phyloP scores from a whole-genome alignment of 1,140 invertebrate species.

The Carposina sasakii region DNA sequence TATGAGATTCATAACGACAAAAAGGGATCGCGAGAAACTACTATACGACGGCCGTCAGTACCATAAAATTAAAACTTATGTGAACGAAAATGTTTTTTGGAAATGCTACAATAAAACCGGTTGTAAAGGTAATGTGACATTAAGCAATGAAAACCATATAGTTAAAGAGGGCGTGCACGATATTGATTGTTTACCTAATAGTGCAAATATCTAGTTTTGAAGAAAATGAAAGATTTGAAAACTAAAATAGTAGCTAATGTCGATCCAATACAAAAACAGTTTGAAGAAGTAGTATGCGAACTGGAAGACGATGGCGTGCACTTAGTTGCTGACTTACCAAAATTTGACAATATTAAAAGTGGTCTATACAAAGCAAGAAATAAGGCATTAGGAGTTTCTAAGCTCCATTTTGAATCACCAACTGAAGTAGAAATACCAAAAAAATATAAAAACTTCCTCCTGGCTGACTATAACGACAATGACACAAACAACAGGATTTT shows the following conservation, averaged over 20 bases:
- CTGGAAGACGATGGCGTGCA: not conserved
- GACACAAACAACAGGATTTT: slow-evolving; percentile 4
- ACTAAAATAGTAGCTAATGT: slow-evolving; percentile 4
- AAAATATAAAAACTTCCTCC: slow-evolving; percentile 6
- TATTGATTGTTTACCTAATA: slow-evolving; percentile 4
- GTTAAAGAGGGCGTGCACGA: slow-evolving; percentile 4
- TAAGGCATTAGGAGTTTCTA: slow-evolving; percentile 1
- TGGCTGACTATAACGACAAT: slow-evolving; percentile 3
- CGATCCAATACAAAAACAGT: slow-evolving; percentile 4
- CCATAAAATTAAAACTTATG: slow-evolving; percentile 3
- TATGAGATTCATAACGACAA: slow-evolving; percentile 1
- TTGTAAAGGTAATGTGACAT: slow-evolving; percentile 4
- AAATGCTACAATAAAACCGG: slow-evolving; percentile 4
- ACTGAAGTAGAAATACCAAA: slow-evolving; percentile 1
- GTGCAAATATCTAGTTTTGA: slow-evolving; percentile 2
- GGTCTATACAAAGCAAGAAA: slow-evolving; percentile 9
- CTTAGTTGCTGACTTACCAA: not conserved
- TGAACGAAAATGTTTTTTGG: slow-evolving; percentile 4
- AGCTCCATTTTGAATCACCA: slow-evolving; percentile 1
- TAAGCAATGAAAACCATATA: slow-evolving; percentile 4
- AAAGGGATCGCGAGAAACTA: slow-evolving; percentile 4
- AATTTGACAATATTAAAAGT: slow-evolving; percentile 8
- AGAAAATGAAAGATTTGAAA: slow-evolving; percentile 4
- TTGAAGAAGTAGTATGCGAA: slow-evolving; percentile 4
- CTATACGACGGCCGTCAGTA: slow-evolving; percentile 4